These are phyloP conservation scores for Sinotaia quadrata DNA, from an alignment of 2,888 invertebrate genomes.

Conservation along the genomic window DNA sequence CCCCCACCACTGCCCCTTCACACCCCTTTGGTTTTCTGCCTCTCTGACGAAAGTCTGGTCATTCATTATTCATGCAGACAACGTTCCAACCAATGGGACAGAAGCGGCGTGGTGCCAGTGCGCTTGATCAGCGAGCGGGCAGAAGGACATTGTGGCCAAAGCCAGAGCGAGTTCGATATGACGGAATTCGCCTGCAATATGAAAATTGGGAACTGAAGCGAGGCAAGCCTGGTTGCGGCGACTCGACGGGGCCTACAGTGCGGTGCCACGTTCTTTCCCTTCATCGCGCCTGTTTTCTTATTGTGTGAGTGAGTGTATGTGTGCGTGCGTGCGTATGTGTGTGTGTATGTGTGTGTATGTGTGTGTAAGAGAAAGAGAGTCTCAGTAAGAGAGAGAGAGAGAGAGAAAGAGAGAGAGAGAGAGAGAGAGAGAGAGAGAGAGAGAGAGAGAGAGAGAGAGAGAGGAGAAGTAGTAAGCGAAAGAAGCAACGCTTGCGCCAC, in stretches of 20 bases:
- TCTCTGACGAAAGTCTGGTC: not conserved
- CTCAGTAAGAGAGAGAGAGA: not conserved
- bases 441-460: not conserved
- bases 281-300: not conserved
- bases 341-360: not conserved
- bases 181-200: slow-evolving; percentile 1
- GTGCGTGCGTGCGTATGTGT: not conserved
- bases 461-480: not conserved
- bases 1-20: not conserved
- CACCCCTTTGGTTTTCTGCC: not conserved
- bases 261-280: not conserved
- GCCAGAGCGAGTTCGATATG: not conserved
- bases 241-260: not conserved
- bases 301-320: not conserved
- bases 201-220: not conserved
- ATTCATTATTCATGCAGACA: slow-evolving; percentile 5
- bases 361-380: not conserved
- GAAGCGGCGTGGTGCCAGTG: too few relatives aligned
- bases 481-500: not conserved
- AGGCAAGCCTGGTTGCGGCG: not conserved
- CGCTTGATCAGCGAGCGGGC: not conserved
- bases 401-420: not conserved
- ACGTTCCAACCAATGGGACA: not conserved
- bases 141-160: too few relatives aligned
- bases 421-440: not conserved